A percentile compares a stretch with the other conserved stretches of the same genome.
Evolutionary conservation across 2,797 vertebrate species (phyloP).

Genomic region (Brotula barbata): DNA sequence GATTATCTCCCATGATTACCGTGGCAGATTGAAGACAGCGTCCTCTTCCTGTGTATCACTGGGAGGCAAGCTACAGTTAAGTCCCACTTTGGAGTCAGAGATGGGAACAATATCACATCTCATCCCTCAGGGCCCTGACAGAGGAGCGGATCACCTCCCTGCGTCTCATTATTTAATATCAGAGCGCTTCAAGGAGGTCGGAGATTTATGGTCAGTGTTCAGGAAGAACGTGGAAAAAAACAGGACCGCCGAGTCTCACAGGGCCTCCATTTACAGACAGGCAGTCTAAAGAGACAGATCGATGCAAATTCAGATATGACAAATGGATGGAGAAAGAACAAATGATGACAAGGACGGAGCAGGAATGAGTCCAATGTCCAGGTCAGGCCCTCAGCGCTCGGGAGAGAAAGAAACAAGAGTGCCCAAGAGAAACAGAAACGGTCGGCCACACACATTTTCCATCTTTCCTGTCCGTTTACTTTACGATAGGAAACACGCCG

Average conservation of each 20-base stretch:
- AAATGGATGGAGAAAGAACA: constrained; percentile 14
- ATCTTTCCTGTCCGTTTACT: constrained; percentile 35
- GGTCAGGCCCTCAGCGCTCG: constrained; percentile 40
- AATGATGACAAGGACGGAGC: too few species aligned
- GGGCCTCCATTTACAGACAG: constrained; percentile 35
- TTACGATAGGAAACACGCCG: constrained; percentile 27
- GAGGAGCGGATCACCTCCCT: constrained; percentile 61
- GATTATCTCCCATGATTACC: constrained; percentile 54
- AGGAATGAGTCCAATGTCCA: constrained; percentile 29
- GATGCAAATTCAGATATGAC: constrained; percentile 28
- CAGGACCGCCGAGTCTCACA: constrained; percentile 7
- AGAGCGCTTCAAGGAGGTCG: constrained; percentile 60
- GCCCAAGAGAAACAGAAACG: constrained; percentile 57
- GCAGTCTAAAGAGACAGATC: constrained; percentile 11
- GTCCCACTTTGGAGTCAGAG: constrained; percentile 64
- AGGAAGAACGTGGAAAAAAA: constrained; percentile 44
- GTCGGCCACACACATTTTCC: constrained; percentile 52
- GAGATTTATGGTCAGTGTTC: constrained; percentile 66
- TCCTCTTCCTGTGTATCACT: constrained; percentile 54
- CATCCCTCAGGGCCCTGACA: constrained; percentile 55
- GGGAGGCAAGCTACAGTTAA: constrained; percentile 55
- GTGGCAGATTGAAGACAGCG: constrained; percentile 35
- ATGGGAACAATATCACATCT: constrained; percentile 69
- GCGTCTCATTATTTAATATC: constrained; percentile 71
- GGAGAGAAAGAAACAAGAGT: constrained; percentile 37